Conservation (phyloP, 1,140 invertebrate genomes). For the Achatina immaculata region DNA sequence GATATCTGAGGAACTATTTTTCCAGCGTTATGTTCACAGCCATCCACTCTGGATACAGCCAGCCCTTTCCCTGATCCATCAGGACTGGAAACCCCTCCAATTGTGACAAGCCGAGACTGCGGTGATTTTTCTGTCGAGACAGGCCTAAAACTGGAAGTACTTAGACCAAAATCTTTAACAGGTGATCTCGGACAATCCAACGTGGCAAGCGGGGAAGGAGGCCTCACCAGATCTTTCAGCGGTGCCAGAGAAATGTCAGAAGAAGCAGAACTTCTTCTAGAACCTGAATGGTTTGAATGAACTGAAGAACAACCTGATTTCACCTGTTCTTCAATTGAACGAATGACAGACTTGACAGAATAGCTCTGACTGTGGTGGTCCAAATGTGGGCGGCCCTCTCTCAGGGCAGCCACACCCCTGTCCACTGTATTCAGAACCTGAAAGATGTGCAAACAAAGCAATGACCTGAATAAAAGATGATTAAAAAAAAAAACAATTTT, state of each 20-base stretch:
- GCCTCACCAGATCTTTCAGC: slow-evolving; percentile 54
- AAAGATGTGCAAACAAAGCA: background rate
- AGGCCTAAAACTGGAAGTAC: slow-evolving; percentile 20
- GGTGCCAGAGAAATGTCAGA: slow-evolving; percentile 43
- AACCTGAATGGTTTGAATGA: slow-evolving; percentile 61
- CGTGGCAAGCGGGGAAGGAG: slow-evolving; percentile 52
- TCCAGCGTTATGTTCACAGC: background rate
- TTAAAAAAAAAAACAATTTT: no score
- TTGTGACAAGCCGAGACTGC: background rate
- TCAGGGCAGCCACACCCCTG: slow-evolving; percentile 55
- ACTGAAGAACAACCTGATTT: slow-evolving; percentile 73
- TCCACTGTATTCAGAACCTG: slow-evolving; percentile 55
- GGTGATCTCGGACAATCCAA: slow-evolving; percentile 50
- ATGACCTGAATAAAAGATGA: no score
- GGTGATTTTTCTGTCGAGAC: slow-evolving; percentile 17
- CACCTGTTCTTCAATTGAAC: slow-evolving; percentile 86
- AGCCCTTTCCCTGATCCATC: slow-evolving; percentile 13
- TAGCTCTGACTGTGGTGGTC: slow-evolving; percentile 73
- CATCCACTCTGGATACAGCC: background rate
- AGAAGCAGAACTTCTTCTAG: slow-evolving; percentile 61
- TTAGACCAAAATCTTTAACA: slow-evolving; percentile 49
- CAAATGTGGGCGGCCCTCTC: slow-evolving; percentile 51
- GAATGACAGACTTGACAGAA: slow-evolving; percentile 89
- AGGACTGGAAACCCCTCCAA: background rate
- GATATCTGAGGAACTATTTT: slow-evolving; percentile 47